phyloP scores from a whole-genome alignment of 2,888 invertebrate genomes.

The Tinea semifulvella region DNA sequence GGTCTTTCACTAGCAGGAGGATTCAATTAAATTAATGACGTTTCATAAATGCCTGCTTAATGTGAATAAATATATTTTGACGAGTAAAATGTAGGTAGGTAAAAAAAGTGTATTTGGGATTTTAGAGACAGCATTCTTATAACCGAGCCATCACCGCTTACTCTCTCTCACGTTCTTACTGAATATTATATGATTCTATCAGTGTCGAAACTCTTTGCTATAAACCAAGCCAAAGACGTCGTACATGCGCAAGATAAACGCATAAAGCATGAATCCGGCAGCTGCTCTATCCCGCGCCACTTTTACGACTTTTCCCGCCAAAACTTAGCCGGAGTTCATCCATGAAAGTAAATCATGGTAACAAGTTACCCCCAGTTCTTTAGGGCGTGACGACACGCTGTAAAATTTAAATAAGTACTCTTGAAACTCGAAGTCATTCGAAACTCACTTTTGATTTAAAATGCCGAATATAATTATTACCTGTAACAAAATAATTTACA shows the following conservation, averaged over 20 bases:
- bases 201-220: too few species aligned
- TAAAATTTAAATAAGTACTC: constrained; percentile 8
- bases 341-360: constrained; percentile 14
- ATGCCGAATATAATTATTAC: constrained; percentile 1
- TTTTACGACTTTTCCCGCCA: constrained; percentile 12
- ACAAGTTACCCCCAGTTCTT: constrained; percentile 12
- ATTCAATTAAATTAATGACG: too few species aligned
- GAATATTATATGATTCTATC: too few species aligned
- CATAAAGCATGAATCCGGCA: constrained; percentile 9
- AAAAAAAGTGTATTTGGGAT: too few species aligned
- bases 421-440: constrained; percentile 7
- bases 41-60: too few species aligned
- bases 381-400: constrained; percentile 14
- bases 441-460: constrained; percentile 1
- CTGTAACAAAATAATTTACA: constrained; percentile 10
- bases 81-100: too few species aligned
- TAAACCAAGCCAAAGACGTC: neutral
- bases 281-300: constrained; percentile 11
- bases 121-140: too few species aligned
- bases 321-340: constrained; percentile 13
- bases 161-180: too few species aligned
- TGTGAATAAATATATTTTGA: too few species aligned
- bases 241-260: constrained; percentile 2
- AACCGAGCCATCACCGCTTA: too few species aligned
- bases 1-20: too few species aligned